A percentile compares a stretch with the other conserved stretches of the same genome.
phyloP scores from a whole-genome alignment of 2,888 invertebrate species.

The Athalia rosae region DNA sequence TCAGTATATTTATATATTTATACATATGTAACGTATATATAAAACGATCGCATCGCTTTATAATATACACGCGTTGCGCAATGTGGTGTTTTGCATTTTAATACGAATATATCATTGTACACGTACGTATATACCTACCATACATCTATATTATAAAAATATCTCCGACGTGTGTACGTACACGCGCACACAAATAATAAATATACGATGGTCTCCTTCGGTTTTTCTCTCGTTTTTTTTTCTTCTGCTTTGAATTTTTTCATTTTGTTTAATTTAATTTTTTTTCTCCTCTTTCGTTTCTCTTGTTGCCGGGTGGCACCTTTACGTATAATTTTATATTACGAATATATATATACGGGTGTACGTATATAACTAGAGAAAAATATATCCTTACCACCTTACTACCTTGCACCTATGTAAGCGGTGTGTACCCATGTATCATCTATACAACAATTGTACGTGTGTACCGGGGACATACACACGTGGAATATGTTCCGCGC shows the following conservation, averaged over 20 bases:
- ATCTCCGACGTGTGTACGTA: constrained; percentile 55
- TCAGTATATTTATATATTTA: constrained; percentile 48
- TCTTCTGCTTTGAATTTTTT: constrained; percentile 29
- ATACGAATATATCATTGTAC: neutral
- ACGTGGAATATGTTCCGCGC: neutral
- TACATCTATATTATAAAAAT: neutral
- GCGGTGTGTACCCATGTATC: too few relatives aligned
- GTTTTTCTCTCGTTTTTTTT: neutral
- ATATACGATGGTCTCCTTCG: neutral
- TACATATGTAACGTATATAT: neutral
- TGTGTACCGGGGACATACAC: neutral
- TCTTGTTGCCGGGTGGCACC: constrained; percentile 17
- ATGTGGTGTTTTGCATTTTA: constrained; percentile 34
- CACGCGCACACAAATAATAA: constrained; percentile 47
- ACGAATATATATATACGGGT: neutral
- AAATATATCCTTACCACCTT: neutral
- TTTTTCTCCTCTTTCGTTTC: constrained; percentile 28
- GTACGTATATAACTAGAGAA: neutral
- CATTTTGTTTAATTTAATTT: constrained; percentile 18
- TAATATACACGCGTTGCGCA: constrained; percentile 10
- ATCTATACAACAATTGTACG: neutral
- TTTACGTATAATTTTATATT: neutral
- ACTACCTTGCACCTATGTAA: too few relatives aligned
- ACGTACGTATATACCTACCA: constrained; percentile 6
- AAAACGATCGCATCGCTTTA: neutral